Evolutionary conservation across 1,140 invertebrate genomes (phyloP).

Genomic region (Drosophila auraria): DNA sequence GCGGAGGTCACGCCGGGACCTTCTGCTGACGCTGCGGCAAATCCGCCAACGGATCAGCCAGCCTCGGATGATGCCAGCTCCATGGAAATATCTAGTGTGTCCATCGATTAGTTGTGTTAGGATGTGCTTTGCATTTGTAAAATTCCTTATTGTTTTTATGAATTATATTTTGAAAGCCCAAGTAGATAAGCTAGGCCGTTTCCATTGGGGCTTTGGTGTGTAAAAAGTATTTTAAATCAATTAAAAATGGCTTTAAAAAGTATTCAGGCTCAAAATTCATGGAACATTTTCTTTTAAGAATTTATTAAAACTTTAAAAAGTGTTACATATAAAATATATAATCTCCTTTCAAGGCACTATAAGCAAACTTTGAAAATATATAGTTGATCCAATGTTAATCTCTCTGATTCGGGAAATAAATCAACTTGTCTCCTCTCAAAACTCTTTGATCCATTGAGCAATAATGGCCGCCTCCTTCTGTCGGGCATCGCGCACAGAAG

Average conservation of each 20-base stretch:
- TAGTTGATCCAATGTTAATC: background rate
- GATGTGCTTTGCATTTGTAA: constrained; percentile 9
- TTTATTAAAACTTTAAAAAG: background rate
- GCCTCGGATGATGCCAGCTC: constrained; percentile 64
- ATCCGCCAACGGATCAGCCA: constrained; percentile 40
- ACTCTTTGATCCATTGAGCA: constrained; percentile 58
- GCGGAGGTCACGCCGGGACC: constrained; percentile 32
- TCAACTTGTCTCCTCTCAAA: background rate
- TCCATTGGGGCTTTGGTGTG: too few species aligned
- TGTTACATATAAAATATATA: background rate
- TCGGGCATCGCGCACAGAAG: constrained; percentile 66
- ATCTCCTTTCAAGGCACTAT: background rate
- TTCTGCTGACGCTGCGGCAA: constrained; percentile 8
- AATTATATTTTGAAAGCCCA: constrained; percentile 21
- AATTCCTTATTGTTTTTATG: constrained; percentile 36
- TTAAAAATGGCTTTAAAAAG: too few species aligned
- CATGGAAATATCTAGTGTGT: constrained; percentile 79
- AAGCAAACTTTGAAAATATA: background rate
- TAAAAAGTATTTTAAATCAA: too few species aligned
- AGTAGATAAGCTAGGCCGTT: background rate
- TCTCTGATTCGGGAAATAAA: background rate
- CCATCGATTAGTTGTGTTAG: constrained; percentile 58
- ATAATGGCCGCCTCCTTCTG: constrained; percentile 63
- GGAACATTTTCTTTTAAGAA: background rate
- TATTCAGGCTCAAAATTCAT: too few species aligned